phyloP scores from a whole-genome alignment of 2,797 vertebrate species.

The Sardinella longiceps region DNA sequence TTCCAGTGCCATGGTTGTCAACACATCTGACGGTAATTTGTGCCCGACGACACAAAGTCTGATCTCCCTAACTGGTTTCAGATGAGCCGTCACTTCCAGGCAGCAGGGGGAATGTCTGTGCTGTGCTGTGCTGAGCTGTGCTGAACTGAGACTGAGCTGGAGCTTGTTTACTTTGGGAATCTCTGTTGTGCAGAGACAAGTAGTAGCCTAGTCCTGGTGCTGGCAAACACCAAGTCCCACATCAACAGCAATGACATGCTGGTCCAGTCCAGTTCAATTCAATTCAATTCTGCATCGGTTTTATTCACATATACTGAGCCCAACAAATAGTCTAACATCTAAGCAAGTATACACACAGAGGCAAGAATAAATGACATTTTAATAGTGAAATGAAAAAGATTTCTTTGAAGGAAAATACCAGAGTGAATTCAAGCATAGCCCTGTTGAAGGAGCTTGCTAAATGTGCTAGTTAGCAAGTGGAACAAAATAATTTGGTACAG shows the following conservation, averaged over 20 bases:
- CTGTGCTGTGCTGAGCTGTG: neutral
- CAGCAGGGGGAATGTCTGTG: neutral
- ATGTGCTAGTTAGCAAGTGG: too few relatives aligned
- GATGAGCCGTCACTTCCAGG: neutral
- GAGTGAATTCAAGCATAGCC: too few relatives aligned
- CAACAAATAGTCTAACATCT: too few relatives aligned
- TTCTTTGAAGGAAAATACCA: too few relatives aligned
- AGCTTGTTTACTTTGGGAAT: neutral
- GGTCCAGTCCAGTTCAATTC: too few relatives aligned
- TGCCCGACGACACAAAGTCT: conserved; percentile 1
- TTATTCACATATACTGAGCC: too few relatives aligned
- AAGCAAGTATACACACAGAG: neutral
- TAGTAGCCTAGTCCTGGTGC: too few relatives aligned
- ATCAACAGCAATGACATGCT: too few relatives aligned
- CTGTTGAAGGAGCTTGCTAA: too few relatives aligned
- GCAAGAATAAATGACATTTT: neutral
- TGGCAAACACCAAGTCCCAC: too few relatives aligned
- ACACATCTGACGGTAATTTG: conserved; percentile 5
- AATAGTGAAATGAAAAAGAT: neutral
- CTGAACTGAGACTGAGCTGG: neutral
- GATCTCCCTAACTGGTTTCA: neutral
- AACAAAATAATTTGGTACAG: too few relatives aligned
- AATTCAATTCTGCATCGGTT: too few relatives aligned
- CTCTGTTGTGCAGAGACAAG: neutral
- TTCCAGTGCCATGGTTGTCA: neutral